Percentiles rank a stretch among this genome's conserved stretches.
Evolutionary conservation across 2,113 vertebrate genomes (phyloP).

Genomic region (Leptosomus discolor): DNA sequence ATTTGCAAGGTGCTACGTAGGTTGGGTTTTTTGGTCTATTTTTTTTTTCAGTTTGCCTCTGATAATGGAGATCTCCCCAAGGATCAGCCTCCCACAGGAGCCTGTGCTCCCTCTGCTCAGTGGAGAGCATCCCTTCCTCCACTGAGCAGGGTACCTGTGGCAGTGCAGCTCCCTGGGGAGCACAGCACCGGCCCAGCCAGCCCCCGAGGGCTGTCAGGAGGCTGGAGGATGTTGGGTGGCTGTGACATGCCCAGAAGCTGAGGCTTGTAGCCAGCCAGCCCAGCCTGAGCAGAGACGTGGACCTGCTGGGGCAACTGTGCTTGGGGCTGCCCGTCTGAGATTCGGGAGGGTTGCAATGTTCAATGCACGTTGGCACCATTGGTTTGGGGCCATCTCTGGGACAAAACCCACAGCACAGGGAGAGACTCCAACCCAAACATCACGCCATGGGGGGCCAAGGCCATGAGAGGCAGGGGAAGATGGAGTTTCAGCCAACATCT

Average conservation of each 20-base stretch:
- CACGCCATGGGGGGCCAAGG: too few species aligned
- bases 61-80: neutral
- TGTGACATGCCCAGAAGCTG: neutral
- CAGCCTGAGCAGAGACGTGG: neutral
- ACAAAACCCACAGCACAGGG: neutral
- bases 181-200: neutral
- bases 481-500: neutral
- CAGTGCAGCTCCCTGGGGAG: too few species aligned
- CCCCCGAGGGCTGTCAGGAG: neutral
- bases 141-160: fast-evolving
- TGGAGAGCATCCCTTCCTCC: neutral
- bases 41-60: neutral
- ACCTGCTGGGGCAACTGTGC: neutral
- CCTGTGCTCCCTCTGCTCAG: neutral
- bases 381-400: neutral
- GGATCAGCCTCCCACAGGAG: neutral
- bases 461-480: neutral
- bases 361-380: neutral
- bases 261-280: neutral
- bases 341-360: neutral
- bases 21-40: neutral
- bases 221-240: too few species aligned
- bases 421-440: neutral
- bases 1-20: neutral
- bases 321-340: neutral